Evolutionary conservation across 2,888 invertebrate genomes (phyloP).

Genomic region (Euzetes globulus): DNA sequence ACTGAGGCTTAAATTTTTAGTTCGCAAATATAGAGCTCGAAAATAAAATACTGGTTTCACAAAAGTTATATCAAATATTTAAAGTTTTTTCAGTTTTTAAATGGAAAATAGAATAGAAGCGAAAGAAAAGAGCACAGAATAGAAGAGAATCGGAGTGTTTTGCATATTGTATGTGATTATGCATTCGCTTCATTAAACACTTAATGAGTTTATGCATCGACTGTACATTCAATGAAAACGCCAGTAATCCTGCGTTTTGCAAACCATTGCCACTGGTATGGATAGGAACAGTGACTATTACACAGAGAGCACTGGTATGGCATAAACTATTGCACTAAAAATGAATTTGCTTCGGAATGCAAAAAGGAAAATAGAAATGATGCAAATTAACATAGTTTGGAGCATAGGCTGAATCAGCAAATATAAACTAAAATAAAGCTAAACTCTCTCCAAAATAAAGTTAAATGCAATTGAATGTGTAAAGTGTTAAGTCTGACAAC

Average conservation of each 20-base stretch:
- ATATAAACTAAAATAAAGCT: slow-evolving; percentile 16
- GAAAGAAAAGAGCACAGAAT: neutral
- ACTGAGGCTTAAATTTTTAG: neutral
- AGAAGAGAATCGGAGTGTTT: slow-evolving; percentile 1
- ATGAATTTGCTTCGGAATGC: slow-evolving; percentile 27
- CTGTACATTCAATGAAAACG: slow-evolving; percentile 7
- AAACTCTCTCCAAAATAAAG: slow-evolving; percentile 19
- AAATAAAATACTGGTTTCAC: neutral
- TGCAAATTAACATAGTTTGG: slow-evolving; percentile 26
- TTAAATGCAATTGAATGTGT: slow-evolving; percentile 4
- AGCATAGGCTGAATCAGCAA: slow-evolving; percentile 8
- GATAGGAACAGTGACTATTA: neutral
- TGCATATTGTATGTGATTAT: slow-evolving; percentile 30
- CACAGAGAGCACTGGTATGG: neutral
- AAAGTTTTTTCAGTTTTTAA: slow-evolving; percentile 19
- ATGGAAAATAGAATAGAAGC: neutral
- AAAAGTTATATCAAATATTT: neutral
- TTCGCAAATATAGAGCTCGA: slow-evolving; percentile 7
- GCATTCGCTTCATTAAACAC: slow-evolving; percentile 30
- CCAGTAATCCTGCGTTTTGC: slow-evolving; percentile 13
- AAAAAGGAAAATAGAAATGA: slow-evolving; percentile 27
- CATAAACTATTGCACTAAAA: slow-evolving; percentile 10
- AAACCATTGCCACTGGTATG: neutral
- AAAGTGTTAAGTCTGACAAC: neutral
- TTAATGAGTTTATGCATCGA: slow-evolving; percentile 24